A percentile compares a stretch with the other conserved stretches of the same genome.
Conservation (phyloP, 2,797 vertebrate genomes). For the Bradypus variegatus region DNA sequence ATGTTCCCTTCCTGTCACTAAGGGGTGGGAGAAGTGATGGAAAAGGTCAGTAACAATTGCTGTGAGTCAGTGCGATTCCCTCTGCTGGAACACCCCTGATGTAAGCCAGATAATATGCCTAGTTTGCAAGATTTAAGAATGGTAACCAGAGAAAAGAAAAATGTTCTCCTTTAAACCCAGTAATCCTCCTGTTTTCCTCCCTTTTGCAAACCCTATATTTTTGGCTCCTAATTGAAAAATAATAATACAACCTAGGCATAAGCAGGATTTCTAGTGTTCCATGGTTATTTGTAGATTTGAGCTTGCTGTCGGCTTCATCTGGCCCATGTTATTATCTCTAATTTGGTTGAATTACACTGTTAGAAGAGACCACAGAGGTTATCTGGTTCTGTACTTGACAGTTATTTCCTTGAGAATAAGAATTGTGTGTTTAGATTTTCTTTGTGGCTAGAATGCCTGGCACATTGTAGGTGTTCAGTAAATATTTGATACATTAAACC, state of each 20-base stretch:
- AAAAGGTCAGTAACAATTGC: conserved; percentile 56
- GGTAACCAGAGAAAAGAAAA: conserved; percentile 59
- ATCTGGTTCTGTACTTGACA: conserved; percentile 29
- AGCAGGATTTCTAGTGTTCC: conserved; percentile 32
- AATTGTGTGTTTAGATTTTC: conserved; percentile 22
- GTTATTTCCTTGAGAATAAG: background rate
- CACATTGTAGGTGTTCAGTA: background rate
- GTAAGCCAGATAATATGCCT: conserved; percentile 58
- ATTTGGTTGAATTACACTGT: conserved; percentile 49
- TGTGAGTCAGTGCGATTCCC: conserved; percentile 57
- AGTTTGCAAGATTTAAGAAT: conserved; percentile 55
- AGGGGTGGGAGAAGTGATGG: conserved; percentile 38
- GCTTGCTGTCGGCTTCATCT: conserved; percentile 41
- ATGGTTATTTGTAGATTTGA: conserved; percentile 50
- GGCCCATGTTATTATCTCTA: conserved; percentile 53
- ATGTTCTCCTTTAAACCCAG: conserved; percentile 48
- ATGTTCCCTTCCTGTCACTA: conserved; percentile 37
- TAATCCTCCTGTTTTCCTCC: conserved; percentile 41
- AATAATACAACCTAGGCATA: conserved; percentile 59
- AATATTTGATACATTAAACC: background rate
- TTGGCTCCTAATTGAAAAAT: conserved; percentile 63
- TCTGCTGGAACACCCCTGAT: conserved; percentile 51
- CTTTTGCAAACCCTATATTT: conserved; percentile 59
- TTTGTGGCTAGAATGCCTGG: background rate
- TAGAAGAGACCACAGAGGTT: conserved; percentile 21